Base-by-base conservation (phyloP, 2,113 vertebrate genomes). In the Casuarius casuarius region DNA sequence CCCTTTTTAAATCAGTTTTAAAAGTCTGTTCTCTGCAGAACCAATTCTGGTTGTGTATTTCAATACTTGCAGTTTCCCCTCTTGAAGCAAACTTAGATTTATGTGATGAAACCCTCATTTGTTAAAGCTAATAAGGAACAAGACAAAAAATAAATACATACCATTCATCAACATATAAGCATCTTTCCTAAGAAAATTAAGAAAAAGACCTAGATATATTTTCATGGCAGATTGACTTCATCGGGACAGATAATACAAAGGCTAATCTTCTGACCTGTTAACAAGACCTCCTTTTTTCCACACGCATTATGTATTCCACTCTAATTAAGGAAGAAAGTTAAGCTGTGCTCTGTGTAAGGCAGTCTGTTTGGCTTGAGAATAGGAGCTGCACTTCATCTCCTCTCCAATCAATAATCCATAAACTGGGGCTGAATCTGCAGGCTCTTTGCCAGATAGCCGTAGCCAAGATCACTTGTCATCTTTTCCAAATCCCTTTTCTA, bases 391-490 rank as follows among this genome's bases (percentile, higher is more conserved):
- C 90, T 83, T 85, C 90, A 96, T 96, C 92, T 95, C 73, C 88
- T 91, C 85, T 77, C 91, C 91, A 96, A 97, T 97, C 96, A 97
- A 97, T 96, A 97, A 97, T 95, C 96, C 94, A 97, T 97, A 95
- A 96, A 93, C 67, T 28, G 35, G 91, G 72, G 65, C 82, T 95
- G 90, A 96, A 94, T 44, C 62, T 89, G 80, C 91, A 91, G 94
- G 87, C 90, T 73, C 38, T 28, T 85, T 96, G 96, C 96, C 96
- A 96, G 71, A 11, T 42, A 74, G 59, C 79, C 49, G 58, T 11
- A 91, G 85, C 93, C 4, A 7, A 76, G 72, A 88, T 40, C 13
- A 33, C 74, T 70, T n/a, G 28, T 84, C 67, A 21, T 52, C 76
- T 51, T 73, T 56, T 66, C 62, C 63, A 72, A 95, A 38, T 44